Conservation (phyloP, 1,140 invertebrate species). For the Steinernema khuongi region DNA sequence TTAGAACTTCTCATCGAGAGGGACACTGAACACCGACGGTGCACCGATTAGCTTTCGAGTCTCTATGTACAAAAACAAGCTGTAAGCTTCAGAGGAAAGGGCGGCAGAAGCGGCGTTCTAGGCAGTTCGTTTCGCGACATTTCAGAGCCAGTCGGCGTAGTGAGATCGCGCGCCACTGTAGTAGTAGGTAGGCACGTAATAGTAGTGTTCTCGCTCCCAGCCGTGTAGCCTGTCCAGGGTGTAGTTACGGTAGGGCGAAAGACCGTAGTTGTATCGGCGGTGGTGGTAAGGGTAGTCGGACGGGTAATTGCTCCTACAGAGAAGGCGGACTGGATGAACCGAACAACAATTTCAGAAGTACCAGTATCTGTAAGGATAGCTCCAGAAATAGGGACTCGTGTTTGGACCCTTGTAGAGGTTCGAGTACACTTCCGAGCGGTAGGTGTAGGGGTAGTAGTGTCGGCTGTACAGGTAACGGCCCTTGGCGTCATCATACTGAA, state of each 20-base stretch:
- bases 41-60: not conserved
- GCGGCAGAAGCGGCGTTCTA: not conserved
- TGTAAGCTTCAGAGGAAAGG: not conserved
- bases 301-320: not conserved
- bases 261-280: conserved; percentile 5
- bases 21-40: not conserved
- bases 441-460: conserved; percentile 3
- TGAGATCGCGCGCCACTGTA: conserved; percentile 1
- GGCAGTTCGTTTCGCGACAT: not conserved
- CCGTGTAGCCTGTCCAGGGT: not conserved
- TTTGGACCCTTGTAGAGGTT: not conserved
- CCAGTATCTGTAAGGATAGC: conserved; percentile 5
- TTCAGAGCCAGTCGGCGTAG: conserved; percentile 4
- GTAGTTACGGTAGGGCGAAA: conserved; percentile 15
- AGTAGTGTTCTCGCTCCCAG: not conserved
- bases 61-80: conserved; percentile 11
- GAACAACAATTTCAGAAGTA: too few species aligned
- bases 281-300: conserved; percentile 4
- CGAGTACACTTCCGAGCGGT: conserved; percentile 4
- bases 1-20: not conserved
- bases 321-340: too few species aligned
- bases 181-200: not conserved
- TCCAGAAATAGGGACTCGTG: conserved; percentile 3
- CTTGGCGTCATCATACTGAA: not conserved
- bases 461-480: conserved; percentile 1